These are phyloP conservation scores for Antigone vipio DNA, from an alignment of 2,113 vertebrate genomes.

Conservation along the genomic window DNA sequence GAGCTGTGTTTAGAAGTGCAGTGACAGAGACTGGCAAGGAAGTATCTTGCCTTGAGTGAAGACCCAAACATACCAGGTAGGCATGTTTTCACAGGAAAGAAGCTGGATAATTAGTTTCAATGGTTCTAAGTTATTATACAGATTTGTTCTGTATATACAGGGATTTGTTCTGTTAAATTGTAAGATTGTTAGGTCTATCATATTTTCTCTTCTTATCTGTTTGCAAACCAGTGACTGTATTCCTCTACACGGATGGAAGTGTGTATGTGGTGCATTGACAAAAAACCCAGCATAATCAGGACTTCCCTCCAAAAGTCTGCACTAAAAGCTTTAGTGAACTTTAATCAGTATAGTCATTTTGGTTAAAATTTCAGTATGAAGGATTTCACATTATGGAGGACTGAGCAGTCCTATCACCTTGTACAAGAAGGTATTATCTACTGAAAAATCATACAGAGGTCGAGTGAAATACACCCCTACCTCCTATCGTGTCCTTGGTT, in stretches of 20 bases:
- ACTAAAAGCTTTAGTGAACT: neutral
- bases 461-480: neutral
- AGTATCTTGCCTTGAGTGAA: neutral
- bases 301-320: rapidly evolving
- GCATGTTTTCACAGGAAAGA: neutral
- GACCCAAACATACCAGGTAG: neutral
- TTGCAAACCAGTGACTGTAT: neutral
- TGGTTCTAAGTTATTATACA: neutral
- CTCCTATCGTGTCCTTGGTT: neutral
- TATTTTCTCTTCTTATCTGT: neutral
- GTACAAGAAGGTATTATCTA: neutral
- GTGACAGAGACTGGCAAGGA: neutral
- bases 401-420: neutral
- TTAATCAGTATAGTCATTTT: neutral
- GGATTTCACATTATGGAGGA: neutral
- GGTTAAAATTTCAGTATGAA: neutral
- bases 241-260: neutral
- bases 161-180: neutral
- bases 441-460: neutral
- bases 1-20: neutral
- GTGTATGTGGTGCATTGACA: neutral
- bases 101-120: neutral
- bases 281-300: neutral
- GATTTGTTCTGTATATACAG: too few species aligned
- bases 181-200: neutral